Evolutionary conservation across 2,797 vertebrate species (phyloP), one percentile per base, ranked within the genome.

Genomic region (Phataginus tetradactyla): DNA sequence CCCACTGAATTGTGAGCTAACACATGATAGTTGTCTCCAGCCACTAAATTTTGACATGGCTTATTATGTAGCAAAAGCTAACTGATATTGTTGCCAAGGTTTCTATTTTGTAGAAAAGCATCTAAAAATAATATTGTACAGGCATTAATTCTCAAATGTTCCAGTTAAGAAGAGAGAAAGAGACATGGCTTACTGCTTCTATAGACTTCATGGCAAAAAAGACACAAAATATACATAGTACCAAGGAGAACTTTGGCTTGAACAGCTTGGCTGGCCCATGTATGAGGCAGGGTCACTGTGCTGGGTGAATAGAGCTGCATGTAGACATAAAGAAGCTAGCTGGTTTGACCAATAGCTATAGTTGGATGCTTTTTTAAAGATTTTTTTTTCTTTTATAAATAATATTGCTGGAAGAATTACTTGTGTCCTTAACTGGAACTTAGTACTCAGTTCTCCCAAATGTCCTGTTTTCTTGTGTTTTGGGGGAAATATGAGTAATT

Each of bases 41-140:
- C 32, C 13, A 68, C n/a, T 87, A 5, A 9, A 63, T 45, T 87
- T 85, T 68, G 55, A 11, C 9, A 39, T 2, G 20, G 17, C 55
- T 86, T 87, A 72, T 61, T 66, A 42, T 12, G 12, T 20, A 90
- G 34, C 57, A 77, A 91, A 96, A 95, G 68, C 49, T 80, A 85
- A 90, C 4, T 37, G 86, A 63, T 25, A 71, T 0, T 32, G 23
- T 14, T 9, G 37, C 32, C 42, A 86, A 49, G 8, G 34, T 55
- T 92, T 80, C 21, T 79, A 51, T 34, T 49, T 71, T 39, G 86
- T 42, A 45, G 77, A 0, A 71, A 86, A 79, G 14, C 4, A 32
- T 87, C 64, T 92, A 89, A 81, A 93, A 92, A 57, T 69, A 45
- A 51, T 18, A 27, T 25, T 77, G 29, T 78, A 59, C 6, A 45